Conservation (phyloP, 1,140 invertebrate species). For the Monochamus saltuarius region DNA sequence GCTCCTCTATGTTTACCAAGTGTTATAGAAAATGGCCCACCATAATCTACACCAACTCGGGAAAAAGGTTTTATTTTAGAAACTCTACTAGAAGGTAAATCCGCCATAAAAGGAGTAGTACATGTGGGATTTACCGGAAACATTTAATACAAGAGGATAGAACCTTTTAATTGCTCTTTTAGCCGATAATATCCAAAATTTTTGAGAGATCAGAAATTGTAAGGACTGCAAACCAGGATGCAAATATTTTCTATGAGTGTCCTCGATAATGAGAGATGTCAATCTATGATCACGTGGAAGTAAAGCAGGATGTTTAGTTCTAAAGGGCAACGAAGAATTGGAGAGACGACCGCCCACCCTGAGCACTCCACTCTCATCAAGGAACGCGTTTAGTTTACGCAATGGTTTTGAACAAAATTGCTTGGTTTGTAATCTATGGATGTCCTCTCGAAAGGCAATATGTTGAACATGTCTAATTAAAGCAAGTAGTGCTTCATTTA, state of each 20-base stretch:
- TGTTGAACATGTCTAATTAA: conserved; percentile 6
- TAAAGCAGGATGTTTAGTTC: conserved; percentile 15
- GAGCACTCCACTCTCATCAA: too few species aligned
- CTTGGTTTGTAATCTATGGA: too few species aligned
- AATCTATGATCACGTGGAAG: conserved; percentile 9
- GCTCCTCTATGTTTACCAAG: conserved; percentile 5
- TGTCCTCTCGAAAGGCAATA: background rate
- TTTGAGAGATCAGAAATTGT: conserved; percentile 13
- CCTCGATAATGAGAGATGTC: conserved; percentile 8
- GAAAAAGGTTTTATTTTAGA: conserved; percentile 13
- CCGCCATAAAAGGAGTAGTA: conserved; percentile 13
- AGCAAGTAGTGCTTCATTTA: background rate
- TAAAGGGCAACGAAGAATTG: conserved; percentile 22
- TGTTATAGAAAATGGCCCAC: conserved; percentile 16
- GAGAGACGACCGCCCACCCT: conserved; percentile 28
- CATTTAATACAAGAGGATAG: conserved; percentile 6
- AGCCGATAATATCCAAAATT: conserved; percentile 17
- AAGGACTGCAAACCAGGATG: conserved; percentile 9
- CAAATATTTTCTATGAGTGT: conserved; percentile 15
- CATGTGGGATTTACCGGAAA: conserved; percentile 4
- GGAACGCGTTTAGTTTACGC: too few species aligned
- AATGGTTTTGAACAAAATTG: too few species aligned
- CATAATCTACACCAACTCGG: conserved; percentile 12
- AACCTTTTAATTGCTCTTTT: background rate
- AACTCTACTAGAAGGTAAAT: conserved; percentile 11